Percentiles rank a stretch among this genome's conserved stretches.
These are phyloP conservation scores for Aphis craccivora DNA, from an alignment of 1,140 invertebrate species.

Conservation along the genomic window DNA sequence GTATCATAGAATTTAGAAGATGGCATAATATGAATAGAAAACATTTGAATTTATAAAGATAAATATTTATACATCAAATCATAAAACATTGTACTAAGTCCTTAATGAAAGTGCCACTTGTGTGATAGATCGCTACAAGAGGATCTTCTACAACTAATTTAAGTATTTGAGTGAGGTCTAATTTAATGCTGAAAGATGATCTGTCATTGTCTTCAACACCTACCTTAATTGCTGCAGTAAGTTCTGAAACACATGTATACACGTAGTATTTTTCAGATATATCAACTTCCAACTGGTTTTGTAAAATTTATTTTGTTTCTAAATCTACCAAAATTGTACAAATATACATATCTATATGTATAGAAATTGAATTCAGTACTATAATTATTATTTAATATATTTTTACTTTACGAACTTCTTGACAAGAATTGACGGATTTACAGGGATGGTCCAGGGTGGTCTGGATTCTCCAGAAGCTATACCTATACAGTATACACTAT, in stretches of 20 bases:
- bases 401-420: background rate
- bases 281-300: background rate
- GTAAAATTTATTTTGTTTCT: background rate
- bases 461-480: no score
- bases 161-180: background rate
- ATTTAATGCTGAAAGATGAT: slow-evolving; percentile 18
- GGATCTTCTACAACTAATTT: background rate
- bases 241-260: background rate
- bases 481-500: no score
- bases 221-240: background rate
- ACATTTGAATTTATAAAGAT: background rate
- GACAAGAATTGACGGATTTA: no score
- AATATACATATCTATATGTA: background rate
- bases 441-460: no score
- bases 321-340: background rate
- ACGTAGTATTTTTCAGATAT: background rate
- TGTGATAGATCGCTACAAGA: no score
- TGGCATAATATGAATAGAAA: background rate
- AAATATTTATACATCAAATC: background rate
- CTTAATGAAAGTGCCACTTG: background rate
- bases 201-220: background rate
- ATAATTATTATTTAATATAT: background rate
- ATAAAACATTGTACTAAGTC: background rate
- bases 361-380: background rate
- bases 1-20: background rate